Conservation (phyloP, 2,797 vertebrate genomes). For the Myoxocephalus aenaeus region DNA sequence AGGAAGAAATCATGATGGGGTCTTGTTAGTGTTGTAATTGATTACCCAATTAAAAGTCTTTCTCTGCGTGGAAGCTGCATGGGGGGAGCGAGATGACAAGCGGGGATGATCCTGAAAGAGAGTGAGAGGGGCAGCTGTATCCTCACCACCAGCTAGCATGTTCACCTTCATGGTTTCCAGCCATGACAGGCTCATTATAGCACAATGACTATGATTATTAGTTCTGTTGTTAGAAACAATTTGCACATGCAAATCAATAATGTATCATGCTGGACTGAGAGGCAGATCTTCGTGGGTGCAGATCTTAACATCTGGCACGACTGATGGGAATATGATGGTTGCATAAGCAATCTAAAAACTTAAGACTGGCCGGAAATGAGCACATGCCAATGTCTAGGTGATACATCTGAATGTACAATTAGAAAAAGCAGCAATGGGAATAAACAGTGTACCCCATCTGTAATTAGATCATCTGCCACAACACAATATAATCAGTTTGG, state of each 20-base stretch:
- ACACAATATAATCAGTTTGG: conserved; percentile 7
- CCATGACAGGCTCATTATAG: conserved; percentile 63
- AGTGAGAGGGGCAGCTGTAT: conserved; percentile 82
- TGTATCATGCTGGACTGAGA: conserved; percentile 50
- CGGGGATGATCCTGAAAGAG: conserved; percentile 84
- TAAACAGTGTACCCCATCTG: conserved; percentile 9
- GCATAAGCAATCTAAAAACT: conserved; percentile 43
- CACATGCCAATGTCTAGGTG: conserved; percentile 47
- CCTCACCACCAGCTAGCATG: conserved; percentile 79
- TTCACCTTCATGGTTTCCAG: conserved; percentile 71
- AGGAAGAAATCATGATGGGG: conserved; percentile 77
- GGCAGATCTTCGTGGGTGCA: conserved; percentile 13
- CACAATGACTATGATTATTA: conserved; percentile 64
- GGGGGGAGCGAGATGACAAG: conserved; percentile 84
- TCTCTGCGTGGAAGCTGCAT: conserved; percentile 86
- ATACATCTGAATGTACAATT: conserved; percentile 23
- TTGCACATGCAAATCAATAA: conserved; percentile 71
- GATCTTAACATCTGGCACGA: conserved; percentile 39
- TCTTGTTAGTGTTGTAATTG: conserved; percentile 83
- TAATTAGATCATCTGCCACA: conserved; percentile 3
- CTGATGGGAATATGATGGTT: conserved; percentile 37
- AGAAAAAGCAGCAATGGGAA: conserved; percentile 26
- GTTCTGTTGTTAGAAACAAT: conserved; percentile 61
- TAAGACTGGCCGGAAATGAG: conserved; percentile 33
- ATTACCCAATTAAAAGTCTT: conserved; percentile 89